phyloP scores from a whole-genome alignment of 2,797 vertebrate species.

The Helostoma temminkii region DNA sequence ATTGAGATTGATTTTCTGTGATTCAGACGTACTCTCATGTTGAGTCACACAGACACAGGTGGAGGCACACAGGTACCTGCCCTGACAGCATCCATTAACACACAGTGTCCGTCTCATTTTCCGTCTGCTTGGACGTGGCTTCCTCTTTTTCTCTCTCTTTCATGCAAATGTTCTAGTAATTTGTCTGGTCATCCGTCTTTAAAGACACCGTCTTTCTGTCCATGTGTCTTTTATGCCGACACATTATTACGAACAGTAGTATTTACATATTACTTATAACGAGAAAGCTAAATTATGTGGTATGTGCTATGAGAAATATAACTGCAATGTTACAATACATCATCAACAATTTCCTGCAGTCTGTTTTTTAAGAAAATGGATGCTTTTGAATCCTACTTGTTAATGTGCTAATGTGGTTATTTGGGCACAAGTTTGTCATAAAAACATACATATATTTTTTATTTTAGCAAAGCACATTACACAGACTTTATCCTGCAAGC shows the following conservation, averaged over 20 bases:
- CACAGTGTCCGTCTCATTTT: neutral
- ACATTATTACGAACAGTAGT: no score
- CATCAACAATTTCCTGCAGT: neutral
- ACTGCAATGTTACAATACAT: neutral
- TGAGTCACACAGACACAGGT: conserved; percentile 7
- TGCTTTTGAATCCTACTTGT: no score
- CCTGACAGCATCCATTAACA: conserved; percentile 25
- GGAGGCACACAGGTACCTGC: neutral
- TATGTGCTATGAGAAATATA: no score
- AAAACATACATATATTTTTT: no score
- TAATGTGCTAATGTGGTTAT: no score
- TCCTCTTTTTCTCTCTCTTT: neutral
- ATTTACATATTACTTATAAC: no score
- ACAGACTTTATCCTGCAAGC: no score
- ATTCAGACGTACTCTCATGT: neutral
- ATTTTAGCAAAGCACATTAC: no score
- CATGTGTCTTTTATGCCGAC: no score
- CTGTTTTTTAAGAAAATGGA: no score
- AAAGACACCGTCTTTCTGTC: neutral
- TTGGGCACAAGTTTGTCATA: no score
- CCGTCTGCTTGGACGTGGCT: neutral
- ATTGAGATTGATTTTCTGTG: conserved; percentile 30
- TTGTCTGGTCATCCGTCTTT: neutral
- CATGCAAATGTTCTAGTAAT: neutral
- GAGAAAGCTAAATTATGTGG: no score